Conservation (phyloP, 64 coral and sea anemone species). For the Stichodactyla helianthus region DNA sequence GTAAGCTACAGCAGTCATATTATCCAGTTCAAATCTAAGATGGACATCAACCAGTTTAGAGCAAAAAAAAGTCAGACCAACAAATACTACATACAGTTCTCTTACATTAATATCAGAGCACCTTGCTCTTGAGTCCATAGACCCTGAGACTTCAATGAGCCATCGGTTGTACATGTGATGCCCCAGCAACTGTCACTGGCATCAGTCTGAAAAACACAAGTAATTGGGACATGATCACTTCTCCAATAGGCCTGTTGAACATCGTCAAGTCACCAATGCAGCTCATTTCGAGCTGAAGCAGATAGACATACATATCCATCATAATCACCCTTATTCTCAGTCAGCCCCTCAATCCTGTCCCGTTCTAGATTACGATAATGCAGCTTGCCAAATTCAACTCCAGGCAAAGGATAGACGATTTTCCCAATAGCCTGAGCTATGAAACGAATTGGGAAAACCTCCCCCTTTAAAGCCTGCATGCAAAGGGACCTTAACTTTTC, state of each 20-base stretch:
- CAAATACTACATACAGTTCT: constrained; percentile 58
- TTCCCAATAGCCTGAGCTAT: constrained; percentile 33
- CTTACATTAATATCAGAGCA: too few species aligned
- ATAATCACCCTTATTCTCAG: constrained; percentile 32
- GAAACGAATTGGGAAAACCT: constrained; percentile 1
- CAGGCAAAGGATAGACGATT: constrained; percentile 36
- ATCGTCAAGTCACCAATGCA: constrained; percentile 28
- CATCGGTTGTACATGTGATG: constrained; percentile 29
- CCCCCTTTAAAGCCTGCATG: background rate
- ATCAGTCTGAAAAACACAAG: constrained; percentile 34
- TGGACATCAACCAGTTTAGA: constrained; percentile 32
- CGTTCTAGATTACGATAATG: constrained; percentile 61
- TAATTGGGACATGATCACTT: constrained; percentile 15
- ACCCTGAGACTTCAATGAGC: constrained; percentile 12
- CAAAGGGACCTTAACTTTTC: constrained; percentile 29
- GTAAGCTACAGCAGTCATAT: constrained; percentile 40
- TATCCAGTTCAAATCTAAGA: constrained; percentile 67
- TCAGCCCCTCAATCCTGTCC: constrained; percentile 25
- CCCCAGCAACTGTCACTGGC: constrained; percentile 33
- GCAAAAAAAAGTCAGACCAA: constrained; percentile 45
- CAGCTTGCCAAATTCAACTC: constrained; percentile 41
- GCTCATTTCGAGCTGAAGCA: background rate
- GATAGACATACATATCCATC: constrained; percentile 1
- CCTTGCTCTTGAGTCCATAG: background rate
- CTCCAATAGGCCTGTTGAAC: constrained; percentile 4